Evolutionary conservation across 2,113 vertebrate genomes (phyloP).

Genomic region (Piprites chloris): DNA sequence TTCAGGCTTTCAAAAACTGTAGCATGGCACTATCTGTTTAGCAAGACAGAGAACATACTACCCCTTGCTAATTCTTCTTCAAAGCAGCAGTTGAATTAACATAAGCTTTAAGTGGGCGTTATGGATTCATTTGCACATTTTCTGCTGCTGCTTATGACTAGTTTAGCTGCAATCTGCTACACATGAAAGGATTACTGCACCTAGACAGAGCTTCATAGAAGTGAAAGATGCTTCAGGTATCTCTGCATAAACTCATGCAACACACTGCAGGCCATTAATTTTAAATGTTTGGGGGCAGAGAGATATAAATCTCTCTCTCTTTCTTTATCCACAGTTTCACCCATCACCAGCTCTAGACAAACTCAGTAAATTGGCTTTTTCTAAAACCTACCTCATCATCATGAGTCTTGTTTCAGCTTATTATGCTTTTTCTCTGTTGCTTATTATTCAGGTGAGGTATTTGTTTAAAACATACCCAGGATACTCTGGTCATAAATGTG

Average conservation of each 20-base stretch:
- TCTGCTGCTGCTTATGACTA: not conserved
- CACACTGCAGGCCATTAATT: not conserved
- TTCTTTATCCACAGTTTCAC: not conserved
- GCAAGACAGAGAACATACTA: not conserved
- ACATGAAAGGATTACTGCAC: not conserved
- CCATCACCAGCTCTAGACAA: not conserved
- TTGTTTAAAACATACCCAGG: not conserved
- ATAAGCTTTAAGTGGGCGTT: not conserved
- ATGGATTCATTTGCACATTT: constrained; percentile 50
- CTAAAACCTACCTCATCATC: not conserved
- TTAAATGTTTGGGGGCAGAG: not conserved
- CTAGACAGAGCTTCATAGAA: not conserved
- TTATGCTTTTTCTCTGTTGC: not conserved
- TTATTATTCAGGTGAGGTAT: not conserved
- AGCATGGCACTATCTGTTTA: not conserved
- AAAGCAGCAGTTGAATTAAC: constrained; percentile 11
- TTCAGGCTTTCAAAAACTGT: not conserved
- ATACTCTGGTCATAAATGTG: not conserved
- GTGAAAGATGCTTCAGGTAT: not conserved
- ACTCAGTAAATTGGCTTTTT: not conserved
- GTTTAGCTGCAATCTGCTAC: not conserved
- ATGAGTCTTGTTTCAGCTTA: not conserved
- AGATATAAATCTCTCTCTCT: not conserved
- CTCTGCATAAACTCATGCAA: not conserved
- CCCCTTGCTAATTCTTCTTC: constrained; percentile 19